Evolutionary conservation across 2,888 invertebrate genomes (phyloP), one percentile per base, ranked within the genome.

Genomic region (Drosophila nigricruria): DNA sequence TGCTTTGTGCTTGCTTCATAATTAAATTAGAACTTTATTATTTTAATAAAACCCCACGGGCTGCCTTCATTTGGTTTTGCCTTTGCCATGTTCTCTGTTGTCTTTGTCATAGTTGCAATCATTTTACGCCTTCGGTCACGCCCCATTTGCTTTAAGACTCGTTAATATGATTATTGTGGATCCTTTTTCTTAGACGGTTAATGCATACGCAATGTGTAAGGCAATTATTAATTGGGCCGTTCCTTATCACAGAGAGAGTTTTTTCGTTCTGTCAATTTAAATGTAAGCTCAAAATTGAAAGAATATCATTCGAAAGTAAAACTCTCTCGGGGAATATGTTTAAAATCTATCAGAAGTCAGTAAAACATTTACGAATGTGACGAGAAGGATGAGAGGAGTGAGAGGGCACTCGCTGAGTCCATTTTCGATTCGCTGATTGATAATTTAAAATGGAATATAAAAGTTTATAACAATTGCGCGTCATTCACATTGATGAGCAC

Each of bases 1-100:
- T 53, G 30, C 81, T 78, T 82, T 82, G 79, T 62, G 67, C 62
- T 67, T 53, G 60, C 57, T 68, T 67, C 87, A 84, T 85, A 85
- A 85, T 85, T 85, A 89, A 85, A 85, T 85, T 90, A 85, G 78
- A 85, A 85, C 90, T 90, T 85, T 85, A 85, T 85, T 85, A 85
- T 85, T 90, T 89, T 90, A 86, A 85, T 89, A 85, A 90, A 89
- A 81, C 65, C 89, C 75, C 84, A 65, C 66, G 65, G 67, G 61
- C 65, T 85, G 38, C 36, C 68, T 82, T 61, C 49, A 8, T 18
- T 49, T 20, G 18, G 30, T 82, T 77, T 73, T 70, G 70, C 66
- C 65, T 47, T 63, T 23, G 36, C 45, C 38, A 23, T 57, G 6
- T n/a, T 25, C 56, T n/a, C 34, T 43, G 53, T 57, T 49, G 36